Evolutionary conservation across 2,797 vertebrate genomes (phyloP).

Genomic region (Danio jaintianensis): DNA sequence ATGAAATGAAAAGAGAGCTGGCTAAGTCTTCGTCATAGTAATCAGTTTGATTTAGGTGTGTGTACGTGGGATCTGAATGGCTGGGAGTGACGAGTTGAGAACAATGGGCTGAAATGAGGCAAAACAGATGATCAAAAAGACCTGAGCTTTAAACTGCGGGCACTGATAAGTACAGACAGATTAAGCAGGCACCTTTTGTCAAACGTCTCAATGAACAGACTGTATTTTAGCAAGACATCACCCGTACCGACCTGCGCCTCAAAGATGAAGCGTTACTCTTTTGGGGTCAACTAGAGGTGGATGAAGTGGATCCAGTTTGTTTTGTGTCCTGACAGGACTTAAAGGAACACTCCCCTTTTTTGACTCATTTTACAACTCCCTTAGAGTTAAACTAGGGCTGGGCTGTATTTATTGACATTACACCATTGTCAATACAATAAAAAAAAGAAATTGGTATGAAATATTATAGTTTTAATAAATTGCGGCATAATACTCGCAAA

Average conservation of each 20-base stretch:
- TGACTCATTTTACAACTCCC: no score
- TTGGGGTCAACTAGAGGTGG: slow-evolving; percentile 13
- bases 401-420: no score
- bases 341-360: neutral
- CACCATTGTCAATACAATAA: no score
- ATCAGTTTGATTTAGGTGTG: slow-evolving; percentile 22
- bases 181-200: slow-evolving; percentile 30
- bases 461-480: no score
- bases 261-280: slow-evolving; percentile 1
- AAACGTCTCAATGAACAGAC: neutral
- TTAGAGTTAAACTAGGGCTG: no score
- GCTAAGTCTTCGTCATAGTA: slow-evolving; percentile 46
- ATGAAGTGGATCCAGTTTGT: neutral
- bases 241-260: neutral
- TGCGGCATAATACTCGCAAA: no score
- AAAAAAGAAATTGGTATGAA: no score
- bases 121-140: slow-evolving; percentile 39
- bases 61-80: slow-evolving; percentile 20
- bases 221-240: slow-evolving; percentile 20
- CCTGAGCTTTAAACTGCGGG: neutral
- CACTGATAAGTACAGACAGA: slow-evolving; percentile 10
- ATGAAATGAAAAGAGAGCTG: slow-evolving; percentile 50
- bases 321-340: slow-evolving; percentile 4
- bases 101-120: slow-evolving; percentile 8
- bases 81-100: slow-evolving; percentile 20